These are phyloP conservation scores for Lutjanus erythropterus DNA, from an alignment of 2,113 vertebrate species.

Conservation along the genomic window DNA sequence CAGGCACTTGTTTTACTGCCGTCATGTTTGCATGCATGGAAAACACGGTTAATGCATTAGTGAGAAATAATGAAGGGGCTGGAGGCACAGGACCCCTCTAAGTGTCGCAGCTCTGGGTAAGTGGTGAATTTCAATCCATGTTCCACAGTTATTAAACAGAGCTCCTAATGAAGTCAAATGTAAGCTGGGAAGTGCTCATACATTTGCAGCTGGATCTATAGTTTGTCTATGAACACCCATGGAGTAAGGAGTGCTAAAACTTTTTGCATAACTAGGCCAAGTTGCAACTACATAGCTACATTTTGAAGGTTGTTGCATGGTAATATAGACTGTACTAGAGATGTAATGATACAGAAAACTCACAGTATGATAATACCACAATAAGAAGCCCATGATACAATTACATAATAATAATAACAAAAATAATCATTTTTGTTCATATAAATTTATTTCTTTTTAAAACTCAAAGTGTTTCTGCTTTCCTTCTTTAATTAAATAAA, in stretches of 20 bases:
- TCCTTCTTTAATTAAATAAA: too few species aligned
- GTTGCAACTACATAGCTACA: neutral
- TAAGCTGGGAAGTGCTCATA: neutral
- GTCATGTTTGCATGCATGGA: neutral
- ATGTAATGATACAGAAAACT: too few species aligned
- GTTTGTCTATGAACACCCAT: neutral
- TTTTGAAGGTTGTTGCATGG: too few species aligned
- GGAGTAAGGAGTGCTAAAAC: neutral
- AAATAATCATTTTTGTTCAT: too few species aligned
- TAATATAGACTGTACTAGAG: too few species aligned
- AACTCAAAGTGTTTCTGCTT: too few species aligned
- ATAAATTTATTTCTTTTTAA: too few species aligned
- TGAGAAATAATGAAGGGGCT: conserved; percentile 8
- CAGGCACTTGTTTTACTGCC: neutral
- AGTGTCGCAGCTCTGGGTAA: conserved; percentile 1
- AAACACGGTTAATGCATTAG: conserved; percentile 1
- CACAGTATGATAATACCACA: too few species aligned
- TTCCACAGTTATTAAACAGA: neutral
- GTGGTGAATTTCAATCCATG: conserved; percentile 8
- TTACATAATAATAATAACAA: too few species aligned
- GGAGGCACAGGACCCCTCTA: neutral
- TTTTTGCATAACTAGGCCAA: neutral
- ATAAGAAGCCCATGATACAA: too few species aligned
- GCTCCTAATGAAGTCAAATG: conserved; percentile 10
- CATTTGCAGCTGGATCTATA: neutral